phyloP scores from a whole-genome alignment of 2,113 vertebrate species.

The Eulemur macaco region DNA sequence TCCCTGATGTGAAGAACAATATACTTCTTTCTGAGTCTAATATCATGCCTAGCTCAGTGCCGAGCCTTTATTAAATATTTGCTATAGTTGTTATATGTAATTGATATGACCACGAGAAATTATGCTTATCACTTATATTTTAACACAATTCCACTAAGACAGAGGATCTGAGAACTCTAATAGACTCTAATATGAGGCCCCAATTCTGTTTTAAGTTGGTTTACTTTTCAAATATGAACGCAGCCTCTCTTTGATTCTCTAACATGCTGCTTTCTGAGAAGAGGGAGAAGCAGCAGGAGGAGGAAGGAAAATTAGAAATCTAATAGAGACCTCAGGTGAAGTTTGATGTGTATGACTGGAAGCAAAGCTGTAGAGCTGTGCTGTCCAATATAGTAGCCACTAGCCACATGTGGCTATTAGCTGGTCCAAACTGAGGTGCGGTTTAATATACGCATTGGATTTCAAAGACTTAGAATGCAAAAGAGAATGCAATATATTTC shows the following conservation, averaged over 20 bases:
- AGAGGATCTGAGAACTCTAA: not conserved
- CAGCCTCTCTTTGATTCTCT: not conserved
- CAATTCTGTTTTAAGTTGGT: not conserved
- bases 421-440: not conserved
- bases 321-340: not conserved
- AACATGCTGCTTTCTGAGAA: slow-evolving; percentile 13
- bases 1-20: not conserved
- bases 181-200: not conserved
- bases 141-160: not conserved
- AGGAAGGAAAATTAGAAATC: not conserved
- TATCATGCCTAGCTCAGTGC: not conserved
- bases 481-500: not conserved
- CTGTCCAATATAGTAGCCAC: not conserved
- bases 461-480: not conserved
- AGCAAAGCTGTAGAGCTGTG: not conserved
- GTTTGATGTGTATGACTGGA: not conserved
- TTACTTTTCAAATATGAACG: not conserved
- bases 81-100: not conserved
- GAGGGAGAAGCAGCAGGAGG: not conserved
- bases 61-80: not conserved
- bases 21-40: not conserved
- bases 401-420: not conserved
- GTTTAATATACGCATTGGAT: not conserved
- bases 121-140: not conserved
- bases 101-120: not conserved